Percentiles rank a stretch among this genome's conserved stretches.
These are phyloP conservation scores for Glossophaga mutica DNA, from an alignment of 2,797 vertebrate species.

Conservation along the genomic window DNA sequence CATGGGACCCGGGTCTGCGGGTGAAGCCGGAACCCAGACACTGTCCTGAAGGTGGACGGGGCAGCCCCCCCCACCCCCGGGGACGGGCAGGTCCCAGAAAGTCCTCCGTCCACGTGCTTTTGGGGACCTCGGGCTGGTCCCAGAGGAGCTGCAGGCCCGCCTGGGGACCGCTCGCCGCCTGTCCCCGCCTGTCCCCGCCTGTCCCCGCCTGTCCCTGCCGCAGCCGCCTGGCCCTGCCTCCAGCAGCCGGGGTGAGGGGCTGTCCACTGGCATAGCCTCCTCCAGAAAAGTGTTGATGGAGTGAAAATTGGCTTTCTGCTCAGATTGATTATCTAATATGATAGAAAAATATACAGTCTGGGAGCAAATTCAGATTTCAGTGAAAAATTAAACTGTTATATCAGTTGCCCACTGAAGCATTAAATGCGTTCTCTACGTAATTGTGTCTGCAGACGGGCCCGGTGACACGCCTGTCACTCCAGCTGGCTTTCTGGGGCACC, in stretches of 20 bases:
- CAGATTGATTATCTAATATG: slow-evolving; percentile 78
- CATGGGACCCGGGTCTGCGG: fast-evolving
- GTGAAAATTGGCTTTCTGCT: slow-evolving; percentile 82
- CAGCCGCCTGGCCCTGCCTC: fast-evolving
- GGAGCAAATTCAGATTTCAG: slow-evolving; percentile 80
- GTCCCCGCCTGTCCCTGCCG: too few relatives aligned
- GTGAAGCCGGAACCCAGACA: fast-evolving
- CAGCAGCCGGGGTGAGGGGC: background rate
- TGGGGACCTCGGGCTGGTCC: fast-evolving
- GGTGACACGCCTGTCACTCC: slow-evolving; percentile 42
- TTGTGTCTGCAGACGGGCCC: slow-evolving; percentile 69
- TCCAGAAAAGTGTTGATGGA: slow-evolving; percentile 74
- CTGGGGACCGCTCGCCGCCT: fast-evolving
- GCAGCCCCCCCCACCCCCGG: background rate
- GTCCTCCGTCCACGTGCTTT: too few relatives aligned
- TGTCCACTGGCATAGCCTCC: background rate
- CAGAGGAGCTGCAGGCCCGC: fast-evolving
- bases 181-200: background rate
- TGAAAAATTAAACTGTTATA: slow-evolving; percentile 79
- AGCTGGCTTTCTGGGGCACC: slow-evolving; percentile 28
- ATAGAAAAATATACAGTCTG: slow-evolving; percentile 79
- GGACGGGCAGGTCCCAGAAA: too few relatives aligned
- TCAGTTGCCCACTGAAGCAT: slow-evolving; percentile 71
- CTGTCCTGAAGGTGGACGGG: background rate
- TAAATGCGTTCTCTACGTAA: slow-evolving; percentile 76